Evolutionary conservation across 2,888 invertebrate genomes (phyloP), one percentile per base, ranked within the genome.

Genomic region (Cantharis lateralis): DNA sequence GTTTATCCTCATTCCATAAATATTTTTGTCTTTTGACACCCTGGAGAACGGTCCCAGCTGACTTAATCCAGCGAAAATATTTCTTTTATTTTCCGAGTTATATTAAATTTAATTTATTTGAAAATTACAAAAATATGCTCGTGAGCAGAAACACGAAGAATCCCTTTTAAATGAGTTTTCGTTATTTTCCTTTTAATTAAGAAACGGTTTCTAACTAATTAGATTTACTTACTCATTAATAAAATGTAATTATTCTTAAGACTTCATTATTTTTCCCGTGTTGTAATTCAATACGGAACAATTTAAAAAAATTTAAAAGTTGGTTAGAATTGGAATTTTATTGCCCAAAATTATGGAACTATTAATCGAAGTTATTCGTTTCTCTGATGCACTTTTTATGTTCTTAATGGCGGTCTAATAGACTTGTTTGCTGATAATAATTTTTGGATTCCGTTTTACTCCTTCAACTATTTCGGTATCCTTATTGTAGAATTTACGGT

Each of bases 301-400:
- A 13, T 13, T 32, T 4, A 32, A 32, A 11, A 18, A 3, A 3
- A 0, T 32, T 32, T 32, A 7, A n/a, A 48, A 13, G n/a, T n/a
- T 7, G 5, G n/a, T 48, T 32, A n/a, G 5, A 48, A 48, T 48
- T n/a, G 48, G n/a, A 32, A 72, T 72, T 72, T 72, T 72, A 72
- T 68, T 13, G 48, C 20, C 4, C 7, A 18, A 72, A 66, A 72
- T 64, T 72, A 18, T 66, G n/a, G 72, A 20, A 61, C 72, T 48
- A 66, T 72, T 66, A 72, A 72, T 72, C 72, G 28, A 72, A 72
- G 20, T 48, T 72, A 48, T 66, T 64, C 10, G 48, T 15, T 66
- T 68, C 15, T 32, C 63, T 72, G 72, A 72, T 72, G 72, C 72
- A 72, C 61, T 72, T 72, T 72, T 72, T 72, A 72, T 72, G 72